A percentile compares a stretch with the other conserved stretches of the same genome.
phyloP scores from a whole-genome alignment of 2,888 invertebrate species.

The Ischnus inquisitorius region DNA sequence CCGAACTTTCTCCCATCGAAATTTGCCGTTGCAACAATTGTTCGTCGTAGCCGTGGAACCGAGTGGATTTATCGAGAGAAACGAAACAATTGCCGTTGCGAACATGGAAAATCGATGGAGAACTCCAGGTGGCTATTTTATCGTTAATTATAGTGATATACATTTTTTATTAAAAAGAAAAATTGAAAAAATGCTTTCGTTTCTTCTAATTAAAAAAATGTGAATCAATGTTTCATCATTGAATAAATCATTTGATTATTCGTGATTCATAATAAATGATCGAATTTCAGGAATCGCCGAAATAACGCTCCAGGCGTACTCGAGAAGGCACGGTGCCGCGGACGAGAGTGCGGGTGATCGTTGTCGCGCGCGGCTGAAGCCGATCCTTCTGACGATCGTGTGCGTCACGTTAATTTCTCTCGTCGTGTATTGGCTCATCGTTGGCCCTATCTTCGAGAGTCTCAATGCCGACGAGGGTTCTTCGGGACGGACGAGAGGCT shows the following conservation, averaged over 20 bases:
- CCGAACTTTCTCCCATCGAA: neutral
- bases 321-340: conserved; percentile 68
- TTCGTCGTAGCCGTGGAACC: neutral
- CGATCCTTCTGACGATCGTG: conserved; percentile 72
- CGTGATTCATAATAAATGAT: neutral
- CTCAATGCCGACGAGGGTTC: conserved; percentile 36
- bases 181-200: too few species aligned
- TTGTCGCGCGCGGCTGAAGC: conserved; percentile 72
- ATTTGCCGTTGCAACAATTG: neutral
- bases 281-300: conserved; percentile 74
- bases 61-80: conserved; percentile 9
- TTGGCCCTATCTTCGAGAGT: conserved; percentile 73
- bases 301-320: conserved; percentile 75
- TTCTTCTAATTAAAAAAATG: too few species aligned
- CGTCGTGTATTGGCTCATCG: conserved; percentile 76
- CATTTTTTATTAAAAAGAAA: too few species aligned
- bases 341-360: conserved; percentile 62
- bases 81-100: neutral
- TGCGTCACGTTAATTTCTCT: conserved; percentile 71
- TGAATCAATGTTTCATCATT: too few species aligned
- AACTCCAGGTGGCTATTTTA: conserved; percentile 59
- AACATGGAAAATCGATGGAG: conserved; percentile 71
- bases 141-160: neutral
- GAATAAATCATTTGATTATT: neutral
- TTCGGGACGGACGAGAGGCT: conserved; percentile 51